A percentile compares a stretch with the other conserved stretches of the same genome.
These are phyloP conservation scores for Megalopta genalis DNA, from an alignment of 1,140 invertebrate species.

Conservation along the genomic window DNA sequence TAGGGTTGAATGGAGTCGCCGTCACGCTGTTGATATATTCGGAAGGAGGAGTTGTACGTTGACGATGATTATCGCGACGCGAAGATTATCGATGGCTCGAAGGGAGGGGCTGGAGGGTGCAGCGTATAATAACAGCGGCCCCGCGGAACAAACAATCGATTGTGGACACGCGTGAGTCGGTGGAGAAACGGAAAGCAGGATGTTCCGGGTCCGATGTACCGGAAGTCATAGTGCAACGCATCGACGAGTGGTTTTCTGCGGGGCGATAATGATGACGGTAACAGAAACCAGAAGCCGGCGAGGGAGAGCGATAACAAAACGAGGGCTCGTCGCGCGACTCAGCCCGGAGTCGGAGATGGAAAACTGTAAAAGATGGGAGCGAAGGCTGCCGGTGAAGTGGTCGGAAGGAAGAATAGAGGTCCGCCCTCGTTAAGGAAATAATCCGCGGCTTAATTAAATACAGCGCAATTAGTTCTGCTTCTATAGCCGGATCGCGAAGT, in stretches of 20 bases:
- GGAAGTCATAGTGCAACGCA: neutral
- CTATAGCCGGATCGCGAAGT: constrained; percentile 10
- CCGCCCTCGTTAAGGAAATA: constrained; percentile 69
- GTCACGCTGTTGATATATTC: too few relatives aligned
- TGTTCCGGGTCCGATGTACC: too few relatives aligned
- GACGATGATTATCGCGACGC: neutral
- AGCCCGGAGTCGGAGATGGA: constrained; percentile 21
- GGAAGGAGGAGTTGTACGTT: too few relatives aligned
- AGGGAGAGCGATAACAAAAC: constrained; percentile 11
- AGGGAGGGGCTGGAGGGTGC: too few relatives aligned
- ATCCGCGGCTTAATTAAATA: constrained; percentile 70
- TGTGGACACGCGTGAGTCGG: too few relatives aligned
- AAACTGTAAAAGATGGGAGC: constrained; percentile 59
- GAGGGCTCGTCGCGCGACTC: neutral
- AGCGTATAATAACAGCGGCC: too few relatives aligned
- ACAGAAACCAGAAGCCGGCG: neutral
- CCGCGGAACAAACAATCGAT: too few relatives aligned
- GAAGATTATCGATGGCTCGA: neutral
- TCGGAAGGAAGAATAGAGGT: constrained; percentile 60
- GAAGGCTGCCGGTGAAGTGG: constrained; percentile 40
- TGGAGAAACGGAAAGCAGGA: too few relatives aligned
- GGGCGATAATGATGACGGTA: neutral
- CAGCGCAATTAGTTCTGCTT: constrained; percentile 66
- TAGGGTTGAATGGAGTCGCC: too few relatives aligned
- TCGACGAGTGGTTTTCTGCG: constrained; percentile 2